A percentile compares a stretch with the other conserved stretches of the same genome.
Evolutionary conservation across 92 coral and sea anemone species (phyloP).

Genomic region (Blastomussa wellsi): DNA sequence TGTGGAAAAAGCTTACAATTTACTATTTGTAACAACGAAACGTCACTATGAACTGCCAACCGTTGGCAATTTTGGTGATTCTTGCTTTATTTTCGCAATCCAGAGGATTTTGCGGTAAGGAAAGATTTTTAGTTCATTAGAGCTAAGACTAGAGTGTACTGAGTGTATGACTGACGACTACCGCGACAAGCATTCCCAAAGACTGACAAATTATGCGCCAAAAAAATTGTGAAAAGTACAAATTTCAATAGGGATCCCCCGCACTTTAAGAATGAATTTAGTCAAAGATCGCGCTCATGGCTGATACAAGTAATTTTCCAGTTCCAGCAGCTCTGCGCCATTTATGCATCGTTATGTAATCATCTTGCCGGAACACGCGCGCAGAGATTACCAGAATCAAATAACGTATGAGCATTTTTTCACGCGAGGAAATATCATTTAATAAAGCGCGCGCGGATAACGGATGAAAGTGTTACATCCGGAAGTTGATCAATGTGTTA

Average conservation of each 20-base stretch:
- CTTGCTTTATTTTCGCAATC: slow-evolving; percentile 25
- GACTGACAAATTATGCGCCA: not conserved
- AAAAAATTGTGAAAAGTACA: not conserved
- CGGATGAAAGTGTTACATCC: not conserved
- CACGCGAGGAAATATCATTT: too few species aligned
- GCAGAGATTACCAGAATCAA: not conserved
- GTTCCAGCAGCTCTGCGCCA: not conserved
- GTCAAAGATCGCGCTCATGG: not conserved
- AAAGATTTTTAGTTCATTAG: not conserved
- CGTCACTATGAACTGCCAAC: slow-evolving; percentile 13
- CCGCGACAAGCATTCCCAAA: not conserved
- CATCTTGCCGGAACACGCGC: not conserved
- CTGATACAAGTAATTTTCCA: not conserved
- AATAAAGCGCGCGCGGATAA: too few species aligned
- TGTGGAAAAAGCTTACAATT: not conserved
- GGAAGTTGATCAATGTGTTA: not conserved
- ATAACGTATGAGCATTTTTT: not conserved
- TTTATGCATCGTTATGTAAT: not conserved
- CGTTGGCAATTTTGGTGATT: not conserved
- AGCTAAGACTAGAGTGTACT: too few species aligned
- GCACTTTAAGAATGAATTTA: not conserved
- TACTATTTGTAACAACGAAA: not conserved
- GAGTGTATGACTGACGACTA: too few species aligned
- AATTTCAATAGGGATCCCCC: not conserved
- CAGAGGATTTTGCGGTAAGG: slow-evolving; percentile 39